phyloP scores from a whole-genome alignment of 1,140 invertebrate species.

The Ruditapes philippinarum region DNA sequence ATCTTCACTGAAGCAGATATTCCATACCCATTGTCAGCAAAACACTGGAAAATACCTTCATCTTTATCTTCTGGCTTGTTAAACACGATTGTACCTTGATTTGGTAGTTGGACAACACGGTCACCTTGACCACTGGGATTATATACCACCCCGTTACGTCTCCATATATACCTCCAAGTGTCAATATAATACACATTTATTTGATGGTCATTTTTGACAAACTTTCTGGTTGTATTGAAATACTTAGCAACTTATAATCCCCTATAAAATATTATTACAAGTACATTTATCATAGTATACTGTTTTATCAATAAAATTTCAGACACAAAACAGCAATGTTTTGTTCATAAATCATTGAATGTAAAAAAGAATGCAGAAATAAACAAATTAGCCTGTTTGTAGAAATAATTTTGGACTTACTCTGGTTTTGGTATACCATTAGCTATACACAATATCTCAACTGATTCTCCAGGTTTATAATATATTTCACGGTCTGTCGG shows the following conservation, averaged over 20 bases:
- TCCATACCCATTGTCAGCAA: conserved; percentile 98
- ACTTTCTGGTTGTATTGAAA: no score
- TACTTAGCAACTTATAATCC: no score
- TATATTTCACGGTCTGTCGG: conserved; percentile 38
- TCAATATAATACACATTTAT: no score
- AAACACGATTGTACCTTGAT: conserved; percentile 96
- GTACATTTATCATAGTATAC: no score
- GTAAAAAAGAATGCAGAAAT: no score
- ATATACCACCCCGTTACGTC: conserved; percentile 97
- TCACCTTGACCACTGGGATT: conserved; percentile 90
- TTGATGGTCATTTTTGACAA: no score
- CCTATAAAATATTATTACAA: no score
- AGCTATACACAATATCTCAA: conserved; percentile 56
- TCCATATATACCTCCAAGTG: conserved; percentile 98
- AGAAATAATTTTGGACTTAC: no score
- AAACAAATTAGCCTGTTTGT: no score
- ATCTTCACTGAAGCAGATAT: conserved; percentile 86
- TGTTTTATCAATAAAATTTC: no score
- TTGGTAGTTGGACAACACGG: conserved; percentile 96
- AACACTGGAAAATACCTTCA: conserved; percentile 98
- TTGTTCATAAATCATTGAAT: no score
- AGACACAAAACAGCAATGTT: no score
- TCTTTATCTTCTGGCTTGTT: conserved; percentile 96
- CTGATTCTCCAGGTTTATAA: conserved; percentile 61
- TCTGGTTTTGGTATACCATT: conserved; percentile 57